A percentile compares a stretch with the other conserved stretches of the same genome.
phyloP scores from a whole-genome alignment of 2,797 vertebrate species.

The Cuculus canorus region DNA sequence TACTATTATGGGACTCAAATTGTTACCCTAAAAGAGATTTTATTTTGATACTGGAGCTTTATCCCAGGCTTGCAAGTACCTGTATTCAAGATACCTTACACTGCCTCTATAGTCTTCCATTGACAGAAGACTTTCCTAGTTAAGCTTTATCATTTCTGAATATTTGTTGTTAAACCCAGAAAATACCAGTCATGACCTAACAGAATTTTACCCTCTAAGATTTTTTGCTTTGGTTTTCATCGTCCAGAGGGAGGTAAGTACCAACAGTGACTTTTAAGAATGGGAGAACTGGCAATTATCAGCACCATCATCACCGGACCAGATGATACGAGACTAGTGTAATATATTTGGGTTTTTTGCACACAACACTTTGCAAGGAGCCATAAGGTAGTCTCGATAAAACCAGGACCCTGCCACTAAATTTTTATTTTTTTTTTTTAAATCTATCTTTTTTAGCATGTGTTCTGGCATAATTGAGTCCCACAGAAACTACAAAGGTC shows the following conservation, averaged over 20 bases:
- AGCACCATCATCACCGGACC: background rate
- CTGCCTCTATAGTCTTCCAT: background rate
- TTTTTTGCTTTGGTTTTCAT: background rate
- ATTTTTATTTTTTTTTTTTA: background rate
- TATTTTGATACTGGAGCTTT: background rate
- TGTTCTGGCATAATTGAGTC: background rate
- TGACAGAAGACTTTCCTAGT: background rate
- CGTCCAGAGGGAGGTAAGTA: conserved; percentile 42
- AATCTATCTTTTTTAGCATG: background rate
- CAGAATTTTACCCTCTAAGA: background rate
- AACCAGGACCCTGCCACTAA: background rate
- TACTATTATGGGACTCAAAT: background rate
- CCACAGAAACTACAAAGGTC: background rate
- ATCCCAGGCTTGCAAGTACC: background rate
- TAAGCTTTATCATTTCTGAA: background rate
- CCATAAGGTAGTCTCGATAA: background rate
- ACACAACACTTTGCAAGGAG: background rate
- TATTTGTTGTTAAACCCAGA: background rate
- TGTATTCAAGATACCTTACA: background rate
- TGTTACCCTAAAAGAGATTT: background rate
- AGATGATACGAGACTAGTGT: background rate
- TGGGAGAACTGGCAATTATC: background rate
- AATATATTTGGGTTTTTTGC: background rate
- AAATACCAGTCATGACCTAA: background rate
- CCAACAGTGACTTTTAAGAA: background rate